Evolutionary conservation across 30 jellyfish, hydroid and myxozoan species (phyloP).

Genomic region (Aurelia sp.): DNA sequence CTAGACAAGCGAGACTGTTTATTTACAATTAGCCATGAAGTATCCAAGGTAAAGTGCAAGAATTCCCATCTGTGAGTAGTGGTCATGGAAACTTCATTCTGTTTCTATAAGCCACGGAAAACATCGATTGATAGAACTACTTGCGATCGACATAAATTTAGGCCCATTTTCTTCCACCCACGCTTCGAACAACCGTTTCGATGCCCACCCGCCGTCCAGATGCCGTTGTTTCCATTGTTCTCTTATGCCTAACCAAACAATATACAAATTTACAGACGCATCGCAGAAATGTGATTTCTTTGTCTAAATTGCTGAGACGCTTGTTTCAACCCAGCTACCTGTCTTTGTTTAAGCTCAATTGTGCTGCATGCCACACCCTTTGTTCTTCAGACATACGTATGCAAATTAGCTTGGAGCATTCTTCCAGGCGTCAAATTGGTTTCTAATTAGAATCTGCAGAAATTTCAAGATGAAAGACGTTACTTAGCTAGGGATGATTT

Average conservation of each 20-base stretch:
- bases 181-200: not conserved
- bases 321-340: not conserved
- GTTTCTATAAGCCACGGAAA: no score
- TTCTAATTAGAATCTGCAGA: not conserved
- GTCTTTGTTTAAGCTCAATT: not conserved
- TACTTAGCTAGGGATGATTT: not conserved
- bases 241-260: not conserved
- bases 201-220: not conserved
- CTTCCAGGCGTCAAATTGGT: no score
- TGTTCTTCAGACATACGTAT: not conserved
- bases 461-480: not conserved
- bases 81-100: no score
- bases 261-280: not conserved
- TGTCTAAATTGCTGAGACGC: not conserved
- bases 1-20: no score
- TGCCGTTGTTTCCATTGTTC: constrained; percentile 18
- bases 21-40: no score
- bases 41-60: no score
- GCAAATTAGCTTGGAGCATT: no score
- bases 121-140: no score
- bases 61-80: no score
- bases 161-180: not conserved
- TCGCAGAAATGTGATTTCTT: constrained; percentile 5
- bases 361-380: constrained; percentile 10
- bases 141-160: not conserved